Percentiles rank a stretch among this genome's conserved stretches.
Evolutionary conservation across 2,888 invertebrate species (phyloP).

Genomic region (Coenonympha glycerion): DNA sequence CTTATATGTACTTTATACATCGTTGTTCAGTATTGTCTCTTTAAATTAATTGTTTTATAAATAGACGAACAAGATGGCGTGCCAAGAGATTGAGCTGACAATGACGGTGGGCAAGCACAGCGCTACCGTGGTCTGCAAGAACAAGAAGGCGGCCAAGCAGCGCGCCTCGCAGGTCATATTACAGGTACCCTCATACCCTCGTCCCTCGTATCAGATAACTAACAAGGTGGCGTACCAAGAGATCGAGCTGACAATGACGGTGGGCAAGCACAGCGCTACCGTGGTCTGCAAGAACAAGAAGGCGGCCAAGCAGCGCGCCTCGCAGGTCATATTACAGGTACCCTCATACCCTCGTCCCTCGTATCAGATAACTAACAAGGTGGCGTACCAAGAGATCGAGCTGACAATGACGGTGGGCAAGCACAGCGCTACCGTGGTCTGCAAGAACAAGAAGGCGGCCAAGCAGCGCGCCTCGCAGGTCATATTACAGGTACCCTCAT

Average conservation of each 20-base stretch:
- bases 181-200: slow-evolving; percentile 73
- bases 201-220: no score
- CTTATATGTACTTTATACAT: no score
- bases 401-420: slow-evolving; percentile 96
- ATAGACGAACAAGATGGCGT: slow-evolving; percentile 84
- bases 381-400: slow-evolving; percentile 94
- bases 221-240: slow-evolving; percentile 92
- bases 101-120: slow-evolving; percentile 96
- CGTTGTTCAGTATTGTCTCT: no score
- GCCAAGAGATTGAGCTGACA: slow-evolving; percentile 94
- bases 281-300: slow-evolving; percentile 97
- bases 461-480: slow-evolving; percentile 97
- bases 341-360: background rate
- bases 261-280: slow-evolving; percentile 92
- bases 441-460: slow-evolving; percentile 96
- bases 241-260: slow-evolving; percentile 95
- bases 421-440: slow-evolving; percentile 91
- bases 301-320: slow-evolving; percentile 96
- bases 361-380: no score
- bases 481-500: slow-evolving; percentile 82
- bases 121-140: slow-evolving; percentile 93
- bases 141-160: slow-evolving; percentile 97
- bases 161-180: slow-evolving; percentile 95
- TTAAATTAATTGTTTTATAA: no score
- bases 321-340: slow-evolving; percentile 93